Percentiles rank a stretch among this genome's conserved stretches.
These are phyloP conservation scores for Limonius californicus DNA, from an alignment of 1,140 invertebrate genomes.

Conservation along the genomic window DNA sequence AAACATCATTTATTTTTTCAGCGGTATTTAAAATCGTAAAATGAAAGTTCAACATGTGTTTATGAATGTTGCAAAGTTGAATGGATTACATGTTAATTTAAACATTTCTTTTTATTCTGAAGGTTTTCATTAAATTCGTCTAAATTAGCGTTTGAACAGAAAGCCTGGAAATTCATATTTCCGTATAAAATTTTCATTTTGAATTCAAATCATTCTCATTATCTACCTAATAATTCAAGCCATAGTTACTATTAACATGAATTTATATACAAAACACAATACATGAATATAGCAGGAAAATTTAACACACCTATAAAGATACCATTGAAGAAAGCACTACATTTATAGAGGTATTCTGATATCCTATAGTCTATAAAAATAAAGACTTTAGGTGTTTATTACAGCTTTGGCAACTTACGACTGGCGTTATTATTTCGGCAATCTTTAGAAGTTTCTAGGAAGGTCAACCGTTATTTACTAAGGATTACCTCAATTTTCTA, in stretches of 20 bases:
- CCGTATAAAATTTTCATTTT: too few species aligned
- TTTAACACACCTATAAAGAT: too few species aligned
- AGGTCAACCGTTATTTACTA: too few species aligned
- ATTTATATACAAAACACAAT: too few species aligned
- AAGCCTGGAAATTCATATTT: not conserved
- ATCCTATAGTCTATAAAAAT: not conserved
- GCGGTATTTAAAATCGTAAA: not conserved
- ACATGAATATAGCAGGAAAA: too few species aligned
- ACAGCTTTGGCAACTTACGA: not conserved
- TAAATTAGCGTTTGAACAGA: not conserved
- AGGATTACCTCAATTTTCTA: not conserved
- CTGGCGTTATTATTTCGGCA: too few species aligned
- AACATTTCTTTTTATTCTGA: conserved; percentile 1
- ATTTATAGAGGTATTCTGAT: not conserved
- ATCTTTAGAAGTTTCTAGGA: too few species aligned
- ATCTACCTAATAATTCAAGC: too few species aligned
- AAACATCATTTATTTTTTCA: conserved; percentile 8
- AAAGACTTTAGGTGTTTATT: not conserved
- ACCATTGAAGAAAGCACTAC: too few species aligned
- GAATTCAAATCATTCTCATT: too few species aligned
- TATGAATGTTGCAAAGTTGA: conserved; percentile 1
- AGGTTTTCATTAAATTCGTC: not conserved
- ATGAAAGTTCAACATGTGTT: not conserved
- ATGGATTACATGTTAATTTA: conserved; percentile 1
- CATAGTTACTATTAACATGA: too few species aligned